phyloP scores from a whole-genome alignment of 2,113 vertebrate species.

The human (Homo sapiens) region DNA sequence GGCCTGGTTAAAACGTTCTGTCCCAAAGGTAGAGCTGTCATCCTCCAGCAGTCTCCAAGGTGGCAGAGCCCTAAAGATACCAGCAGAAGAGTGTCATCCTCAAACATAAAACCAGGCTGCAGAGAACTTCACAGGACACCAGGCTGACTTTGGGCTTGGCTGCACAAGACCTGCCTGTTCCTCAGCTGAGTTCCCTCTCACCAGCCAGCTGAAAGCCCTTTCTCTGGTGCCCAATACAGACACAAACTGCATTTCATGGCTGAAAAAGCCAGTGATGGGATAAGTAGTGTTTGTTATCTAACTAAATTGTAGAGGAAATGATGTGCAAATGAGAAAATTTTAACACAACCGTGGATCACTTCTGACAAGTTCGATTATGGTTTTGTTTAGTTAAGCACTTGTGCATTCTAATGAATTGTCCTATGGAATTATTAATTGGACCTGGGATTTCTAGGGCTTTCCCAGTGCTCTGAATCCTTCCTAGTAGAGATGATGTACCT shows the following conservation, averaged over 20 bases:
- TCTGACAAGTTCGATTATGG: conserved; percentile 79
- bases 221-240: not conserved
- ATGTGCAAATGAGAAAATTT: conserved; percentile 77
- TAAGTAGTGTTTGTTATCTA: conserved; percentile 71
- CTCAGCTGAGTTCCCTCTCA: not conserved
- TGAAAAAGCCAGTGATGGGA: conserved; percentile 49
- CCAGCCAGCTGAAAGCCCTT: not conserved
- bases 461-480: conserved; percentile 41
- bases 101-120: not conserved
- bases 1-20: not conserved
- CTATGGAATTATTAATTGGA: conserved; percentile 72
- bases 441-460: conserved; percentile 61
- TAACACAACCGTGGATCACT: conserved; percentile 73
- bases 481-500: not conserved
- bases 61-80: not conserved
- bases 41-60: not conserved
- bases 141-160: not conserved
- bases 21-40: not conserved
- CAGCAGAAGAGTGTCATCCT: not conserved
- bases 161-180: not conserved
- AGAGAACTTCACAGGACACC: not conserved
- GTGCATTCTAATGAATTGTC: conserved; percentile 74
- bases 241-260: conserved; percentile 41
- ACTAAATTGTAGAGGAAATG: conserved; percentile 78
- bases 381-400: conserved; percentile 82